Evolutionary conservation across 2,797 vertebrate species (phyloP).

Genomic region (Myoxocephalus aenaeus): DNA sequence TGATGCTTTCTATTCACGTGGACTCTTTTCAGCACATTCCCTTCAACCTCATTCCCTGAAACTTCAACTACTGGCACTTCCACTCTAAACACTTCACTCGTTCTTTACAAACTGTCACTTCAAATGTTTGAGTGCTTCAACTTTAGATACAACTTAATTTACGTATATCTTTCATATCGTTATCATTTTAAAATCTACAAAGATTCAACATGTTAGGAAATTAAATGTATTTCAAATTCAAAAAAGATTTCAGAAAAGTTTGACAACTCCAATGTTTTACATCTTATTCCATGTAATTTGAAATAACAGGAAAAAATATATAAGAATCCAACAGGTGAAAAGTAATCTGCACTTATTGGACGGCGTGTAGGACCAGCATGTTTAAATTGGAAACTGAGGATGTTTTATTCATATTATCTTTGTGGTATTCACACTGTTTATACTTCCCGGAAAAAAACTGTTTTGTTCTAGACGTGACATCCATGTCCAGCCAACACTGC

Average conservation of each 20-base stretch:
- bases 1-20: neutral
- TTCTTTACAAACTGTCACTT: no score
- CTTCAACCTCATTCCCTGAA: neutral
- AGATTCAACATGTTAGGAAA: neutral
- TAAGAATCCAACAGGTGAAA: neutral
- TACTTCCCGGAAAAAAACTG: slow-evolving; percentile 38
- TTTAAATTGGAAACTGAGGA: neutral
- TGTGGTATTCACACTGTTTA: slow-evolving; percentile 22
- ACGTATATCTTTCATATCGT: neutral
- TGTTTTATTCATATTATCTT: slow-evolving; percentile 39
- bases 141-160: no score
- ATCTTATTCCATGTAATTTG: neutral
- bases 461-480: slow-evolving; percentile 35
- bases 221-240: neutral
- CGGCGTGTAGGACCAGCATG: slow-evolving; percentile 3
- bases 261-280: neutral
- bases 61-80: neutral
- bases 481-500: slow-evolving; percentile 16
- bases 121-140: no score
- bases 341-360: neutral
- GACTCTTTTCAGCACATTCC: no score
- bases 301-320: neutral
- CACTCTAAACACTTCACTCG: no score
- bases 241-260: neutral
- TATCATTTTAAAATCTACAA: neutral